Conservation (phyloP, 2,888 invertebrate genomes). For the Chymomyza procnemis region DNA sequence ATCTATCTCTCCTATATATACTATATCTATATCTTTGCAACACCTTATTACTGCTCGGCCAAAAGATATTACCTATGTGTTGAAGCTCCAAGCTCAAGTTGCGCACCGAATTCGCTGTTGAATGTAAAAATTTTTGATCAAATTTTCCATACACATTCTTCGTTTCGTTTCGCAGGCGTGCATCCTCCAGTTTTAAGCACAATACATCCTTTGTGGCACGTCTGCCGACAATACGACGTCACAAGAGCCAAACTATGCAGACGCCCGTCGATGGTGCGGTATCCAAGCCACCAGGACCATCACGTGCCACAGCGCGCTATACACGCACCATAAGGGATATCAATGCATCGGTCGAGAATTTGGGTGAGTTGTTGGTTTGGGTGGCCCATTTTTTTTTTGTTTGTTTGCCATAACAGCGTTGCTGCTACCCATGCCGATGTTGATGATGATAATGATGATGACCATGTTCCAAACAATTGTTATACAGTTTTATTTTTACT, state of each 20-base stretch:
- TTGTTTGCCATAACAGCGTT: conserved; percentile 10
- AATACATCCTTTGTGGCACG: conserved; percentile 95
- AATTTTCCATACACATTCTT: background rate
- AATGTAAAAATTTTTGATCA: conserved; percentile 9
- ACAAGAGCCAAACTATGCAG: conserved; percentile 88
- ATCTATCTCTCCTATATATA: background rate
- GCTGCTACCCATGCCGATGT: no score
- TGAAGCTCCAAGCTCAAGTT: background rate
- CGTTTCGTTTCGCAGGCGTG: conserved; percentile 80
- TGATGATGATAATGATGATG: conserved; percentile 27
- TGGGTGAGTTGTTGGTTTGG: conserved; percentile 80
- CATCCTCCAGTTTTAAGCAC: conserved; percentile 92
- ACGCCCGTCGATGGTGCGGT: conserved; percentile 81
- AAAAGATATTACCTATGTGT: background rate
- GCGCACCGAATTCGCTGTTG: background rate
- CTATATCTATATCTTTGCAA: background rate
- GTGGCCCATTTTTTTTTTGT: conserved; percentile 18
- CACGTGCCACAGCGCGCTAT: conserved; percentile 78
- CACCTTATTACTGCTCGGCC: background rate
- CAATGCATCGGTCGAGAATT: conserved; percentile 87
- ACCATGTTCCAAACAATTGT: conserved; percentile 31
- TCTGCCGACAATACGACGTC: conserved; percentile 90
- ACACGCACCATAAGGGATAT: conserved; percentile 84
- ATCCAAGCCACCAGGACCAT: conserved; percentile 70
- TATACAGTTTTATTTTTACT: conserved; percentile 40